Evolutionary conservation across 2,888 invertebrate genomes (phyloP).

Genomic region (Esperia sulphurella): DNA sequence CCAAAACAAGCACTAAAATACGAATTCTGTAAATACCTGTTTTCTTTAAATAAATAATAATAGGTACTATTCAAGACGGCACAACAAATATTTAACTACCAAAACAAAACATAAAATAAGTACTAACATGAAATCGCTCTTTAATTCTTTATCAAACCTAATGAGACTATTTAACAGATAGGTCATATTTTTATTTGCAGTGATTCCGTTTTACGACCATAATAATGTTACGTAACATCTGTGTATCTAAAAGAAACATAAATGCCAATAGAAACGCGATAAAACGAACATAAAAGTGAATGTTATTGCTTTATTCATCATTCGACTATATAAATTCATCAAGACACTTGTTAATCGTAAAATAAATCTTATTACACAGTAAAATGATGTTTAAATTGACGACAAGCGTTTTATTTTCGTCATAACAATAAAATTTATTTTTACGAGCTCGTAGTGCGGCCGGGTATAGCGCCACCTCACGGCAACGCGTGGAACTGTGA

Average conservation of each 20-base stretch:
- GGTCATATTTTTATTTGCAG: conserved; percentile 37
- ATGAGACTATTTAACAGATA: conserved; percentile 20
- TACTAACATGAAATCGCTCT: conserved; percentile 21
- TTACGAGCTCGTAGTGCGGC: conserved; percentile 58
- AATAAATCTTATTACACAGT: conserved; percentile 78
- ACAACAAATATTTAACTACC: conserved; percentile 10
- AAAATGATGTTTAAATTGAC: conserved; percentile 79
- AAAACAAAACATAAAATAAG: conserved; percentile 22
- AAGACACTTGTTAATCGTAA: conserved; percentile 79
- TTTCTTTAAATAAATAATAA: background rate
- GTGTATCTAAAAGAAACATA: conserved; percentile 55
- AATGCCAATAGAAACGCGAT: conserved; percentile 69
- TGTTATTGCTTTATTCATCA: conserved; percentile 77
- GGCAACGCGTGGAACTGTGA: conserved; percentile 35
- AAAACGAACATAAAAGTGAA: conserved; percentile 65
- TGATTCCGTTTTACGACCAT: conserved; percentile 48
- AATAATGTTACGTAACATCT: conserved; percentile 46
- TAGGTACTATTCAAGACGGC: background rate
- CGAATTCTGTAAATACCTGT: background rate
- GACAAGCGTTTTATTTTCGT: conserved; percentile 79
- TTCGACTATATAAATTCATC: conserved; percentile 75
- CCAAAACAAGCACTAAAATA: background rate
- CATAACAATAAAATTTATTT: conserved; percentile 80
- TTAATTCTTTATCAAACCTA: conserved; percentile 31
- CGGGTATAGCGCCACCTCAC: conserved; percentile 64